phyloP scores from a whole-genome alignment of 2,113 vertebrate species.

The Periophthalmodon schlosseri region DNA sequence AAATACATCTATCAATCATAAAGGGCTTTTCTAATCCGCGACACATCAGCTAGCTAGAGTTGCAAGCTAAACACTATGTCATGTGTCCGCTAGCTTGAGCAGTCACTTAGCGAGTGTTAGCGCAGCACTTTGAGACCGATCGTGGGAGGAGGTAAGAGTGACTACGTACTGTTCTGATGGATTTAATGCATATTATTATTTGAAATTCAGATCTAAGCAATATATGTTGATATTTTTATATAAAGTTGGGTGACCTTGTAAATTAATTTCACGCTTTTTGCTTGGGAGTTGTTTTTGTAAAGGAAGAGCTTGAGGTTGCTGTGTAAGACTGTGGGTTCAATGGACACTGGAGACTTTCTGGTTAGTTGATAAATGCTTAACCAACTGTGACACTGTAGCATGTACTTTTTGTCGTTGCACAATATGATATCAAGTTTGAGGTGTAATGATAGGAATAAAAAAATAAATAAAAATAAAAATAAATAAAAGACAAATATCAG shows the following conservation, averaged over 20 bases:
- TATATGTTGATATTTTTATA: not conserved
- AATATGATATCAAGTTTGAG: too few relatives aligned
- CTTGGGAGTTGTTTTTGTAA: too few relatives aligned
- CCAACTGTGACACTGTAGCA: too few relatives aligned
- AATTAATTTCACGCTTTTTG: not conserved
- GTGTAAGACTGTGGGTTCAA: too few relatives aligned
- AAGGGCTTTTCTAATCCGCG: constrained; percentile 69
- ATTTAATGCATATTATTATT: constrained; percentile 6
- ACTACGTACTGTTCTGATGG: not conserved
- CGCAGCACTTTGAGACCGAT: constrained; percentile 48
- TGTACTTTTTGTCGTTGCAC: too few relatives aligned
- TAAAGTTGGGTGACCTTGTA: not conserved
- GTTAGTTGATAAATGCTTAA: too few relatives aligned
- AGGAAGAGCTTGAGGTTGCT: too few relatives aligned
- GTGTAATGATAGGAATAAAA: too few relatives aligned
- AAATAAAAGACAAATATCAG: too few relatives aligned
- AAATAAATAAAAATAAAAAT: too few relatives aligned
- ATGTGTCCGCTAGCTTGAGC: constrained; percentile 36
- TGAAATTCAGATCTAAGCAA: not conserved
- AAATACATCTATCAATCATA: constrained; percentile 83
- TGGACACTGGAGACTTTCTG: too few relatives aligned
- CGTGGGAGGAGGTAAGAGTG: constrained; percentile 1
- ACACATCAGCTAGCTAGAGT: constrained; percentile 63
- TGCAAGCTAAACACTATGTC: constrained; percentile 76
- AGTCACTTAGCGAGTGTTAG: constrained; percentile 46